Evolutionary conservation across 2,797 vertebrate genomes (phyloP).

Genomic region (Heteromormyrus szaboi): DNA sequence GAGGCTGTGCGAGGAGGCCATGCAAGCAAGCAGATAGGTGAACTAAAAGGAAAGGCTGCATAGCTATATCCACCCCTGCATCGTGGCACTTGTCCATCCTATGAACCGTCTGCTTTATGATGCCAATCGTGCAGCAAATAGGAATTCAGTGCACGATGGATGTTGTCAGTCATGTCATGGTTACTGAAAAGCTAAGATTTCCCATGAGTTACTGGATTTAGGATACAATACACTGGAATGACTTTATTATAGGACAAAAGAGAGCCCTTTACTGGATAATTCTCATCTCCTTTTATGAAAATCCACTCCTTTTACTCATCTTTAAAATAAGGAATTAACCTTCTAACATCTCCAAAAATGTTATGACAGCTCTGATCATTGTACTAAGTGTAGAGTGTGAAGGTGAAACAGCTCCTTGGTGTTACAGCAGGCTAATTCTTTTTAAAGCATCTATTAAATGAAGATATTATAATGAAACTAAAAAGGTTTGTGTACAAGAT

Average conservation of each 20-base stretch:
- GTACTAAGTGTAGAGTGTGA: neutral
- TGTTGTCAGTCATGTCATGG: neutral
- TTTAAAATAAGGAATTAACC: neutral
- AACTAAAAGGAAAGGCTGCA: neutral
- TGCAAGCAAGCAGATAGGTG: neutral
- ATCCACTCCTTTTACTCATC: neutral
- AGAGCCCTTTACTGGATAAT: neutral
- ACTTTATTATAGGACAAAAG: constrained; percentile 1
- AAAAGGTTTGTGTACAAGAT: neutral
- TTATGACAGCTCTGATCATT: neutral
- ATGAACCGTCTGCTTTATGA: neutral
- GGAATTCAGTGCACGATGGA: neutral
- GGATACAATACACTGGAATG: neutral
- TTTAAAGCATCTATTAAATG: neutral
- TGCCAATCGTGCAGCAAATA: neutral
- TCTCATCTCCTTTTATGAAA: neutral
- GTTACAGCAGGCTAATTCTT: neutral
- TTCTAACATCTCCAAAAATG: neutral
- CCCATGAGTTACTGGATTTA: neutral
- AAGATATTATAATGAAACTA: neutral
- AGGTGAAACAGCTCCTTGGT: neutral
- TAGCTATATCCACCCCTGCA: neutral
- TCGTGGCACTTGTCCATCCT: neutral
- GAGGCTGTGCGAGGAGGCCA: neutral
- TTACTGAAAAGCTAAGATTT: neutral